Conservation (phyloP, 2,888 invertebrate genomes). For the Alcis repandata region DNA sequence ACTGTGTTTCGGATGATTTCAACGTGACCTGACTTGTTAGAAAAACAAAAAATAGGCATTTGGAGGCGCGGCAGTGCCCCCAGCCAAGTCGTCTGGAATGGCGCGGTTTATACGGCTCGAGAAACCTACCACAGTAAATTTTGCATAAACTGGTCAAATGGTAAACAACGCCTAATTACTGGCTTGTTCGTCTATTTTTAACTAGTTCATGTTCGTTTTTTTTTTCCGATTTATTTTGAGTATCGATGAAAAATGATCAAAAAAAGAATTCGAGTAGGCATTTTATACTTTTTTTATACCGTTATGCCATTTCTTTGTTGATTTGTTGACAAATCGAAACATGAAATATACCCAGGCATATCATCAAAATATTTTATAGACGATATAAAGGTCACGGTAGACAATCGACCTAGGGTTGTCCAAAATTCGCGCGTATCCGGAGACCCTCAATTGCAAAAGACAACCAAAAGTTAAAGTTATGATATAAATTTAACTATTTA, state of each 20-base stretch:
- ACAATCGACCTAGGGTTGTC: slow-evolving; percentile 69
- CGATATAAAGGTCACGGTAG: slow-evolving; percentile 59
- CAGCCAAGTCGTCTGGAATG: not conserved
- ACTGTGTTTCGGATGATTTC: slow-evolving; percentile 40
- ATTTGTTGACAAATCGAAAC: slow-evolving; percentile 13
- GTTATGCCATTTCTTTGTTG: slow-evolving; percentile 5
- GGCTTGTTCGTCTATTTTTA: not conserved
- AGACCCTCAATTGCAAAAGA: slow-evolving; percentile 82
- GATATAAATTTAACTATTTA: slow-evolving; percentile 84
- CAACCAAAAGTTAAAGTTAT: slow-evolving; percentile 86
- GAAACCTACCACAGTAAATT: not conserved
- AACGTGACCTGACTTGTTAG: slow-evolving; percentile 47
- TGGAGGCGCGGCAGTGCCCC: slow-evolving; percentile 10
- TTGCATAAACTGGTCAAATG: not conserved
- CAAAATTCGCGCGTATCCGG: slow-evolving; percentile 75
- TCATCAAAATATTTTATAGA: slow-evolving; percentile 38
- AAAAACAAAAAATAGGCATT: slow-evolving; percentile 15
- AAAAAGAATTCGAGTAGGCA: slow-evolving; percentile 1
- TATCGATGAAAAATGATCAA: not conserved
- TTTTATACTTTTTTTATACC: slow-evolving; percentile 12
- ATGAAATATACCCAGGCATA: slow-evolving; percentile 25
- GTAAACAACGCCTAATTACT: not conserved
- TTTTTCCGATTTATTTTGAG: not conserved
- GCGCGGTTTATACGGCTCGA: not conserved
- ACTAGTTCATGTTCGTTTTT: not conserved